Evolutionary conservation across 2,113 vertebrate species (phyloP).

Genomic region (Hippoglossus stenolepis): DNA sequence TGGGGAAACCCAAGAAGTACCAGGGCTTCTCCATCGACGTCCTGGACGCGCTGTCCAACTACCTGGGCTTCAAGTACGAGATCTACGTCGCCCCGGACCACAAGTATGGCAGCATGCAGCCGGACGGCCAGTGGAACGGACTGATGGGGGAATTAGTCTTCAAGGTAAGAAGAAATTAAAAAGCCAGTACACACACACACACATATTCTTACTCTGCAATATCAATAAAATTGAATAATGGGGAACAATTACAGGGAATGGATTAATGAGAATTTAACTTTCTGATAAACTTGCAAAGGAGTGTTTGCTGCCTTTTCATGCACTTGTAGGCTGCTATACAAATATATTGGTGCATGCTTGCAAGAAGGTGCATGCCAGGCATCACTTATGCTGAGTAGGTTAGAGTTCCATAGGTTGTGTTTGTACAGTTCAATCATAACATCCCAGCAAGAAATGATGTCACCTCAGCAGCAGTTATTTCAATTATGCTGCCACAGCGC

Average conservation of each 20-base stretch:
- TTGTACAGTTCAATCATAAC: conserved; percentile 13
- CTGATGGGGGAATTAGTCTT: conserved; percentile 96
- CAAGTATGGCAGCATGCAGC: conserved; percentile 94
- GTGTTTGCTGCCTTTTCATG: not conserved
- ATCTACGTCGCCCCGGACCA: conserved; percentile 97
- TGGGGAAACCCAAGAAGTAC: conserved; percentile 98
- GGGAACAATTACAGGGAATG: not conserved
- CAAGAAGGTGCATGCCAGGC: not conserved
- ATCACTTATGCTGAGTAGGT: conserved; percentile 28
- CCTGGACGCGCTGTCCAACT: conserved; percentile 94
- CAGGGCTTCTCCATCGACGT: conserved; percentile 98
- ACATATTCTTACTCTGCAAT: not conserved
- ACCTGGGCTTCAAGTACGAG: conserved; percentile 98
- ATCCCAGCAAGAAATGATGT: not conserved
- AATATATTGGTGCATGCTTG: conserved; percentile 7
- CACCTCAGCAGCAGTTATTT: conserved; percentile 38
- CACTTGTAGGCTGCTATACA: not conserved
- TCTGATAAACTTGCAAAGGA: not conserved
- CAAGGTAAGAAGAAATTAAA: conserved; percentile 86
- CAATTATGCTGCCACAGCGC: not conserved
- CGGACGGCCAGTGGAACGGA: conserved; percentile 96
- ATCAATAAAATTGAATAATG: not conserved
- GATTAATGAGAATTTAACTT: not conserved
- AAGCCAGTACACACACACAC: not conserved
- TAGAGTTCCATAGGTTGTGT: conserved; percentile 3